A percentile compares a stretch with the other conserved stretches of the same genome.
Evolutionary conservation across 2,797 vertebrate species (phyloP).

Genomic region (Nyctalus aviator): DNA sequence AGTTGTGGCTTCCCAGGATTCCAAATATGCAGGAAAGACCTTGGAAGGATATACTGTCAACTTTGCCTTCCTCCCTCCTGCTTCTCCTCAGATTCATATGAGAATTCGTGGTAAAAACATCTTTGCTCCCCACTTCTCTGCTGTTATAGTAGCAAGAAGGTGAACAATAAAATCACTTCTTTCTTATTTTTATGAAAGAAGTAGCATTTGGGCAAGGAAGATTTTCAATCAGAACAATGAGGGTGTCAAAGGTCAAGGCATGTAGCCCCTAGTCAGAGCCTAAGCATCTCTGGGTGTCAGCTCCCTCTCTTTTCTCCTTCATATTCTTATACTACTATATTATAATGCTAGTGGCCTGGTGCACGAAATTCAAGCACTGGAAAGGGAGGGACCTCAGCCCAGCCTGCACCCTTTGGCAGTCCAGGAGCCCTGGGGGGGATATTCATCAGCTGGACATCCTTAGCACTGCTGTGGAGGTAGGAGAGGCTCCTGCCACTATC

Average conservation of each 20-base stretch:
- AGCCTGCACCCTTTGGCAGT: no score
- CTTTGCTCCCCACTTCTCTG: not conserved
- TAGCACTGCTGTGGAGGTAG: no score
- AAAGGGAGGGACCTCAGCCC: no score
- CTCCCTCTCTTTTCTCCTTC: not conserved
- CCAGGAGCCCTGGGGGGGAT: no score
- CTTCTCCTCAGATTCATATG: not conserved
- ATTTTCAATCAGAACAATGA: not conserved
- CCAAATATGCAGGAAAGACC: not conserved
- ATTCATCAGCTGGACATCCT: no score
- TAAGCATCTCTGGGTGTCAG: not conserved
- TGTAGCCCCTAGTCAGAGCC: not conserved
- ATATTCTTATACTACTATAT: not conserved
- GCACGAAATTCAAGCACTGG: no score
- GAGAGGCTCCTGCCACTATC: no score
- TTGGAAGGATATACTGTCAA: not conserved
- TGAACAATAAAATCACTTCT: not conserved
- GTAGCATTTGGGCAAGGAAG: not conserved
- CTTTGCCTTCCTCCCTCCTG: rapidly evolving
- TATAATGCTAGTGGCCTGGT: not conserved
- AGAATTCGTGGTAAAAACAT: not conserved
- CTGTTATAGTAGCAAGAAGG: not conserved
- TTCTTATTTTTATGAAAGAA: not conserved
- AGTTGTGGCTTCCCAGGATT: not conserved
- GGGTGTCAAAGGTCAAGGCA: not conserved